Percentiles rank a stretch among this genome's conserved stretches.
Conservation (phyloP, 2,797 vertebrate species). For the Catostomus latipinnis region DNA sequence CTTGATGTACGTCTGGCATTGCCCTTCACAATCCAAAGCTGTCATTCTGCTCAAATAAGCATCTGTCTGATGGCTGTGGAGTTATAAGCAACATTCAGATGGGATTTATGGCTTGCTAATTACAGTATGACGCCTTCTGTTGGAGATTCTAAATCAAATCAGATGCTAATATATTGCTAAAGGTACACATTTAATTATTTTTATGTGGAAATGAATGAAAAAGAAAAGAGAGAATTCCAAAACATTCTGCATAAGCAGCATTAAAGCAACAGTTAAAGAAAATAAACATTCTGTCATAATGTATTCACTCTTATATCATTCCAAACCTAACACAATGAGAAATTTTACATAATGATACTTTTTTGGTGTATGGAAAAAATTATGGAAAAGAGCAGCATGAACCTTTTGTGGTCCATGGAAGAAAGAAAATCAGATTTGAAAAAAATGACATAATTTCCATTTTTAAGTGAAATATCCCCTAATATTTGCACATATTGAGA, state of each 20-base stretch:
- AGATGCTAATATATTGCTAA: background rate
- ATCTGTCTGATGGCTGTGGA: slow-evolving; percentile 70
- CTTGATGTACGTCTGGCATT: slow-evolving; percentile 58
- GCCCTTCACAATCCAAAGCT: slow-evolving; percentile 64
- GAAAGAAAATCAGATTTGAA: background rate
- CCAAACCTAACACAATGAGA: no score
- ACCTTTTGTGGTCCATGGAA: no score
- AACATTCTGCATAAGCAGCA: background rate
- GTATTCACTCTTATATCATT: no score
- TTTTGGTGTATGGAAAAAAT: no score
- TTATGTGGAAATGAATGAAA: background rate
- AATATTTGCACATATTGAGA: background rate
- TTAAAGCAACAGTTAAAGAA: background rate
- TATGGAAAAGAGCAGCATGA: no score
- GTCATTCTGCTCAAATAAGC: slow-evolving; percentile 68
- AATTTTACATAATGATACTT: no score
- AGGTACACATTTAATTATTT: background rate
- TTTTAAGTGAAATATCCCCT: background rate
- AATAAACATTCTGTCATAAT: no score
- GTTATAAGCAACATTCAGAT: slow-evolving; percentile 72
- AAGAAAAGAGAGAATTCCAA: background rate
- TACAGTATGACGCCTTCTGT: slow-evolving; percentile 53
- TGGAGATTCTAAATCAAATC: slow-evolving; percentile 33
- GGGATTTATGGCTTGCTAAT: slow-evolving; percentile 58
- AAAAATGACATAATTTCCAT: background rate